These are phyloP conservation scores for Pseudorectes ferrugineus DNA, from an alignment of 2,113 vertebrate genomes.

Conservation along the genomic window DNA sequence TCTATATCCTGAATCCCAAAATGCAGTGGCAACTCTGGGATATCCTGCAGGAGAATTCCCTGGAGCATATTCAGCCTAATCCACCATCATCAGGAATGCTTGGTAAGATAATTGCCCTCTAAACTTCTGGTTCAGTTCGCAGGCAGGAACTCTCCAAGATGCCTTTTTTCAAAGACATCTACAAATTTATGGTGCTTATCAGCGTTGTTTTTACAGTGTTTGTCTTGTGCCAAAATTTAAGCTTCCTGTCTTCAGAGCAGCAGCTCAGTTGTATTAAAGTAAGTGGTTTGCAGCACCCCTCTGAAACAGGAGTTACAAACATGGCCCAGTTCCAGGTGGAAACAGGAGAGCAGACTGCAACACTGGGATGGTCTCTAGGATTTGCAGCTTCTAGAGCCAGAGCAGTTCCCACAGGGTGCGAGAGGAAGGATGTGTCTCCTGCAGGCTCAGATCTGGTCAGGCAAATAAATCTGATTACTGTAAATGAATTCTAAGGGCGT, in stretches of 20 bases:
- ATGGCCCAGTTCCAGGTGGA: not conserved
- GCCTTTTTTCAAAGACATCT: not conserved
- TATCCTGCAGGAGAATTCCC: constrained; percentile 76
- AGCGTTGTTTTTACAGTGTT: not conserved
- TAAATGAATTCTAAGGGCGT: not conserved
- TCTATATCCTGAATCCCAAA: constrained; percentile 79
- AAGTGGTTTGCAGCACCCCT: not conserved
- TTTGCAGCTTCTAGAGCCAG: not conserved
- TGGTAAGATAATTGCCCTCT: constrained; percentile 58
- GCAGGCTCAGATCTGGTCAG: not conserved
- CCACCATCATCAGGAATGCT: constrained; percentile 82
- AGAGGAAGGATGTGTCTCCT: not conserved
- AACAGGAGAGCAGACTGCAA: not conserved
- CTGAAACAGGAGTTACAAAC: not conserved
- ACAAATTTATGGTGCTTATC: not conserved
- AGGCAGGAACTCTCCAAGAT: not conserved
- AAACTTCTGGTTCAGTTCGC: not conserved
- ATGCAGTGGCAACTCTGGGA: constrained; percentile 83
- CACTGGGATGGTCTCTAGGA: not conserved
- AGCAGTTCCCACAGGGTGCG: not conserved
- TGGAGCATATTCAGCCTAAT: constrained; percentile 77
- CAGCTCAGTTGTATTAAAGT: not conserved
- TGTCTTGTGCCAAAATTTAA: not conserved
- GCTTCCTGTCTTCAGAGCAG: not conserved
- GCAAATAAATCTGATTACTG: not conserved